A percentile compares a stretch with the other conserved stretches of the same genome.
Evolutionary conservation across 2,797 vertebrate species (phyloP).

Genomic region (Lates japonicus): DNA sequence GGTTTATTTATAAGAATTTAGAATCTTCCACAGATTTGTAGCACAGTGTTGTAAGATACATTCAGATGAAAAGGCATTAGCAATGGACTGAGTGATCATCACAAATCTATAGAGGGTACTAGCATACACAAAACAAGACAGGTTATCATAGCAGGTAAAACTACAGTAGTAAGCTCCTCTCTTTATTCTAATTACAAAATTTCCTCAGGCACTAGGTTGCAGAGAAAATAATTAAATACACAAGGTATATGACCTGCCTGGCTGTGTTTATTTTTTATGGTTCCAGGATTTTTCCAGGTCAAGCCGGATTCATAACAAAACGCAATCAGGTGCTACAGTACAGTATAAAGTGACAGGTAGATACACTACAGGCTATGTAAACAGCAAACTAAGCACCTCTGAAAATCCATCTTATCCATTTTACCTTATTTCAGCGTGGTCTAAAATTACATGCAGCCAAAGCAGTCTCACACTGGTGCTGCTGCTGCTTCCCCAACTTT

Average conservation of each 20-base stretch:
- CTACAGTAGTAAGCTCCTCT: not conserved
- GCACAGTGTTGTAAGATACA: not conserved
- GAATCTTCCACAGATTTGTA: too few species aligned
- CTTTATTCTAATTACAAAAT: not conserved
- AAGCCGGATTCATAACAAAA: conserved; percentile 4
- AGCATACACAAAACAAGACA: too few species aligned
- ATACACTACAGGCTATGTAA: not conserved
- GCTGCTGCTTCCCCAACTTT: not conserved
- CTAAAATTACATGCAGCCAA: conserved; percentile 31
- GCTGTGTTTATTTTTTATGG: not conserved
- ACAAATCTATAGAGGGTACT: not conserved
- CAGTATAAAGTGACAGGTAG: not conserved
- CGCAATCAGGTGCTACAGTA: not conserved
- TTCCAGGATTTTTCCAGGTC: not conserved
- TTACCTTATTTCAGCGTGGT: conserved; percentile 8
- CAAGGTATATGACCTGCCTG: not conserved
- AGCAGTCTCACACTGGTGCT: conserved; percentile 10
- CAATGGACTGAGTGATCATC: not conserved
- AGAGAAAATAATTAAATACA: not conserved
- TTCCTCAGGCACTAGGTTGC: conserved; percentile 1
- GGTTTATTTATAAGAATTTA: not conserved
- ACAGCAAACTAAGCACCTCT: not conserved
- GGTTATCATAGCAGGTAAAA: not conserved
- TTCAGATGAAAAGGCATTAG: not conserved
- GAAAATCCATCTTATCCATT: conserved; percentile 1